phyloP scores from a whole-genome alignment of 1,140 invertebrate species.

The Microplitis mediator region DNA sequence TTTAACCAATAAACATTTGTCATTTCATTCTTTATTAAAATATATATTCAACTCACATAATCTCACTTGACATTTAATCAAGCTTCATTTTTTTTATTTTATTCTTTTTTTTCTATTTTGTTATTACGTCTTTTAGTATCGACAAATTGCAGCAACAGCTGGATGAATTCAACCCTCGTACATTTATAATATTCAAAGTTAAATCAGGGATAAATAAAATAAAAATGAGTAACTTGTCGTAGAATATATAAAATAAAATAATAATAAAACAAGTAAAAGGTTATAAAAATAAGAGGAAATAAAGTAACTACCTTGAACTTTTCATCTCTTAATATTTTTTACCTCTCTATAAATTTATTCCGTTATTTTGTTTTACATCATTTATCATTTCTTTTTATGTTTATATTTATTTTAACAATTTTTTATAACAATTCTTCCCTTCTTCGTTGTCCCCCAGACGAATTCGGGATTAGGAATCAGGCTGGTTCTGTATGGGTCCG shows the following conservation, averaged over 20 bases:
- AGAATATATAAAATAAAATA: not conserved
- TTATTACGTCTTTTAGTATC: not conserved
- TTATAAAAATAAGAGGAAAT: not conserved
- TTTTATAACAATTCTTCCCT: not conserved
- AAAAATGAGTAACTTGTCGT: no score
- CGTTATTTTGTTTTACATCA: not conserved
- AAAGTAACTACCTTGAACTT: not conserved
- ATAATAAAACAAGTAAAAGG: not conserved
- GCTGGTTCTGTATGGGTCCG: not conserved
- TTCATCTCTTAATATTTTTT: not conserved
- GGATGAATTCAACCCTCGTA: no score
- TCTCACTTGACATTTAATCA: not conserved
- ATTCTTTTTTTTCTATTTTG: not conserved
- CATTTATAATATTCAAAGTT: not conserved
- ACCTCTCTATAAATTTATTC: not conserved
- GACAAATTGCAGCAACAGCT: no score
- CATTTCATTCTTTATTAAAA: not conserved
- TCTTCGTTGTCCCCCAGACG: no score
- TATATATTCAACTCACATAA: not conserved
- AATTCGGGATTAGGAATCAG: no score
- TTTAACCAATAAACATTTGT: not conserved
- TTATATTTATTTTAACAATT: not conserved
- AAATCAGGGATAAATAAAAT: not conserved
- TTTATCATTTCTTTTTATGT: not conserved
- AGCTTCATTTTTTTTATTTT: not conserved